Evolutionary conservation across 1,140 invertebrate species (phyloP), one percentile per base, ranked within the genome.

Genomic region (Drosophila bipectinata): DNA sequence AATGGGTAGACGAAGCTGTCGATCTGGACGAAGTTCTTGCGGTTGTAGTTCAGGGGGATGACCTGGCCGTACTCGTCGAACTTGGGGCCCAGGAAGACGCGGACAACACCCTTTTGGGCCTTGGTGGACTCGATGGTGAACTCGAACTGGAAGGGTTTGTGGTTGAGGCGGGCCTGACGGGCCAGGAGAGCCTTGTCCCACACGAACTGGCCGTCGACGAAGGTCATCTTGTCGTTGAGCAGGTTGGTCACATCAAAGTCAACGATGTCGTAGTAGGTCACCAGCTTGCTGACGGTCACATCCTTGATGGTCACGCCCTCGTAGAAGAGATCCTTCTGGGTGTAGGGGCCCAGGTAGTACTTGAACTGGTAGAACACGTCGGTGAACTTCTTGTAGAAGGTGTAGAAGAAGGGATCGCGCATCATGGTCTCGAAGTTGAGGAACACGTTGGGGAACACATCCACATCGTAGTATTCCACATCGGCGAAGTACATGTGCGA

Each of bases 221-320:
- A 88, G 51, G 79, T 80, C 78, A 82, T 85, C 71, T 90, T 85
- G 41, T 88, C 83, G 94, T 78, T 92, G 10, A 96, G 64, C 54
- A 94, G 94, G 75, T 95, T 95, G 79, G 93, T 94, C 28, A 96
- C 93, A 64, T 95, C 94, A 14, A 95, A 75, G 76, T 95, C 94
- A 72, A 94, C 94, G 32, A 95, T 92, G 52, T 96, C 95, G 91
- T 96, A 96, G 89, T 94, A 96, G 24, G 96, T 96, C 14, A 93
- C 92, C 5, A 97, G 90, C 48, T 94, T 93, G 87, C 95, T 94
- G 3, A 95, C 92, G 2, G 91, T 81, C 3, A 96, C 92, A 34
- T 93, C 93, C 57, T 94, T 93, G 60, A 96, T 93, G 72, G 94
- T 93, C n/a, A 96, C 92, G 34, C 93, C 93, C 4, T 94, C 93